Conservation (phyloP, 2,797 vertebrate genomes). For the Heterohyrax brucei region DNA sequence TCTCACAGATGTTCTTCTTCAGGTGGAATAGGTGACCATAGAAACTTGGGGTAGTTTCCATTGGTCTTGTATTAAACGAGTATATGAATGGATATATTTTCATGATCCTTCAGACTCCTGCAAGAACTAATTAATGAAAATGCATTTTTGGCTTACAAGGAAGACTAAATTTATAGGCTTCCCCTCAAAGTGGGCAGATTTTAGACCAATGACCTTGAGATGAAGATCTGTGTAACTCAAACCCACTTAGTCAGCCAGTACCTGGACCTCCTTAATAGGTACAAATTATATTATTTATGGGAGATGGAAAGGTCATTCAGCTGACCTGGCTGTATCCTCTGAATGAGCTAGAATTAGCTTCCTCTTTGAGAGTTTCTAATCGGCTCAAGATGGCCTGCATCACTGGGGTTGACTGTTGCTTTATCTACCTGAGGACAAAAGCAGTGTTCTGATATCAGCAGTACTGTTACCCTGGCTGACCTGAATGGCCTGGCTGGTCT, state of each 20-base stretch:
- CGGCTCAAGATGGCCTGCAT: not conserved
- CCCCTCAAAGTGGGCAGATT: constrained; percentile 20
- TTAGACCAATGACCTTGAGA: constrained; percentile 67
- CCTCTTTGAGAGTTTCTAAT: constrained; percentile 67
- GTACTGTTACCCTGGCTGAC: not conserved
- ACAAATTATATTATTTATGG: constrained; percentile 70
- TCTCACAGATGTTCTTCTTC: not conserved
- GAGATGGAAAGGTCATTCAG: constrained; percentile 46
- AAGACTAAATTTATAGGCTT: constrained; percentile 42
- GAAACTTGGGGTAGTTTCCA: not conserved
- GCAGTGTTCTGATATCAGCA: not conserved
- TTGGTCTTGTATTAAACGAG: not conserved
- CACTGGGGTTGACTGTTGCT: not conserved
- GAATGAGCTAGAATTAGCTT: constrained; percentile 55
- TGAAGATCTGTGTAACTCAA: constrained; percentile 67
- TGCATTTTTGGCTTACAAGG: constrained; percentile 52
- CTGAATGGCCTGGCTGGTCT: constrained; percentile 12
- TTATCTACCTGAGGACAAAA: not conserved
- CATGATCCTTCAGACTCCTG: constrained; percentile 23
- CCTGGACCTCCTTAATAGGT: constrained; percentile 44
- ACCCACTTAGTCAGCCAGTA: constrained; percentile 59
- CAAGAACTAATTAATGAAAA: constrained; percentile 72
- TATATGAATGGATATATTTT: constrained; percentile 64
- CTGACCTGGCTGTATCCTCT: constrained; percentile 29
- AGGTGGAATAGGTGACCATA: not conserved